Conservation (phyloP, 2,888 invertebrate species). For the Lochmaea crataegi region DNA sequence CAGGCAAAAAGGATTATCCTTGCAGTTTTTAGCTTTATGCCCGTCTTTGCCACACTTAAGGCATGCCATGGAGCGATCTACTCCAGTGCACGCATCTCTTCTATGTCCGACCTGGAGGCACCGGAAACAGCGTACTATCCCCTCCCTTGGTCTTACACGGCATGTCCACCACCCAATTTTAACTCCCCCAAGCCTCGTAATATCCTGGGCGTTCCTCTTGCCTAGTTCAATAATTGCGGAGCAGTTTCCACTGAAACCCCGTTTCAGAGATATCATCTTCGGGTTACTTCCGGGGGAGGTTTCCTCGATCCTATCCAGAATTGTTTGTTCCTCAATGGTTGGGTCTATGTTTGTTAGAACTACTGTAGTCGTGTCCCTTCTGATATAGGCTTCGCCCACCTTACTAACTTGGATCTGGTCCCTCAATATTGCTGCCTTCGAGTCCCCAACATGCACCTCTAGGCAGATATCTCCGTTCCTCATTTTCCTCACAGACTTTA, state of each 20-base stretch:
- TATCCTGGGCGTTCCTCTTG: background rate
- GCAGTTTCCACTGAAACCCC: background rate
- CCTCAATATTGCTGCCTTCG: background rate
- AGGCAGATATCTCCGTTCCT: background rate
- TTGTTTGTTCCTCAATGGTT: background rate
- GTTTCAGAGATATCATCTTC: background rate
- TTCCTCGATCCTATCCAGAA: constrained; percentile 1
- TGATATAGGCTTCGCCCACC: background rate
- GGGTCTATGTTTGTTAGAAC: background rate
- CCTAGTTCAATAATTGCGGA: background rate
- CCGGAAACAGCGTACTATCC: background rate
- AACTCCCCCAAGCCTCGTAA: background rate
- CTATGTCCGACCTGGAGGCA: constrained; percentile 27
- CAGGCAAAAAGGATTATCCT: constrained; percentile 6
- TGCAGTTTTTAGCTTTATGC: constrained; percentile 24
- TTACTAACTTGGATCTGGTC: background rate
- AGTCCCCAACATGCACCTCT: background rate
- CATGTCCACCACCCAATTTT: constrained; percentile 4
- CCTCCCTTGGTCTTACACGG: background rate
- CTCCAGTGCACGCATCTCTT: constrained; percentile 11
- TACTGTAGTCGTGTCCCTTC: background rate
- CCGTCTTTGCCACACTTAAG: constrained; percentile 29
- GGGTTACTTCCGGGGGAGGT: background rate
- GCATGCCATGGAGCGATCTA: constrained; percentile 19
- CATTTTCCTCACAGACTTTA: background rate